Evolutionary conservation across 2,888 invertebrate species (phyloP).

Genomic region (Gerosis bhagava): DNA sequence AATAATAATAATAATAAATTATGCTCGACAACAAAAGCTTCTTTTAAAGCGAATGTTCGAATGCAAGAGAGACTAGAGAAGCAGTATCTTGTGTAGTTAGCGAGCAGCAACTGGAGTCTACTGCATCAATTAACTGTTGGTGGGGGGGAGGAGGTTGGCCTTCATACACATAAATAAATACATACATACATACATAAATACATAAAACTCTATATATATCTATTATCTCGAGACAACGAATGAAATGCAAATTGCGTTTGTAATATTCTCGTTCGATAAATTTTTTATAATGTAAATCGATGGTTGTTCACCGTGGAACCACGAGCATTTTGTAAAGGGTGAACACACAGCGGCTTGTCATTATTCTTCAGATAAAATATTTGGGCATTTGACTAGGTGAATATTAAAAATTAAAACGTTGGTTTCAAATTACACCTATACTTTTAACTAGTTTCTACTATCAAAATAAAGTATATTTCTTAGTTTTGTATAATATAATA

Average conservation of each 20-base stretch:
- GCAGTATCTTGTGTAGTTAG: conserved; percentile 68
- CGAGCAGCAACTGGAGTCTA: conserved; percentile 73
- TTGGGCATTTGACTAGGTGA: too few relatives aligned
- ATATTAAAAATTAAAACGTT: too few relatives aligned
- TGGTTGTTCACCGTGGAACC: conserved; percentile 36
- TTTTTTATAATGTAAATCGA: conserved; percentile 42
- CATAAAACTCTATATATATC: conserved; percentile 41
- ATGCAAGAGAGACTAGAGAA: conserved; percentile 80
- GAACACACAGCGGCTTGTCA: too few relatives aligned
- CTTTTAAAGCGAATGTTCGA: conserved; percentile 67
- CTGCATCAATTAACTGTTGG: conserved; percentile 79
- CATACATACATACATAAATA: conserved; percentile 40
- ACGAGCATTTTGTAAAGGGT: conserved; percentile 20
- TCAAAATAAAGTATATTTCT: too few relatives aligned
- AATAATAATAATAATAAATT: conserved; percentile 76
- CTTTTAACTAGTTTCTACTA: too few relatives aligned
- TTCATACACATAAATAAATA: conserved; percentile 38
- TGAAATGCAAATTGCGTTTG: conserved; percentile 52
- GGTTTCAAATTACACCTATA: too few relatives aligned
- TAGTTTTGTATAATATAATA: too few relatives aligned
- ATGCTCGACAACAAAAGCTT: conserved; percentile 75
- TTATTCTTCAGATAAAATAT: too few relatives aligned
- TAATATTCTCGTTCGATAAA: conserved; percentile 34
- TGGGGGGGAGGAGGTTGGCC: conserved; percentile 70
- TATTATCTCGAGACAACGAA: conserved; percentile 42